These are phyloP conservation scores for Montifringilla adamsi DNA, from an alignment of 2,113 vertebrate genomes.

Conservation along the genomic window DNA sequence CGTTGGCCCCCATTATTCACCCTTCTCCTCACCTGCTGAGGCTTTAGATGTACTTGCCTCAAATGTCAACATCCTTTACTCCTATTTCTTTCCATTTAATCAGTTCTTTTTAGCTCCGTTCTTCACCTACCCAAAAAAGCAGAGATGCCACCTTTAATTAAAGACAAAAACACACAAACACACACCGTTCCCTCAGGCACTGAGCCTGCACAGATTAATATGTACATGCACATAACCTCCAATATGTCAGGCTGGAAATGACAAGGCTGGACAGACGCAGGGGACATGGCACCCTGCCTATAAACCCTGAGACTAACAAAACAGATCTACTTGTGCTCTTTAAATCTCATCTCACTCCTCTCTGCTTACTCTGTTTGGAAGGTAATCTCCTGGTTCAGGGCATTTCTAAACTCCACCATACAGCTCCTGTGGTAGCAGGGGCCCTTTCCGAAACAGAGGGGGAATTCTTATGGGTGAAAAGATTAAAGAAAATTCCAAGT, in stretches of 20 bases:
- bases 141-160: constrained; percentile 45
- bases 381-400: neutral
- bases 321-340: neutral
- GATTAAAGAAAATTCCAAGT: neutral
- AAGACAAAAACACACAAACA: constrained; percentile 29
- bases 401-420: neutral
- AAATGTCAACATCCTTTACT: neutral
- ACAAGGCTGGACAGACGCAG: constrained; percentile 3
- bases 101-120: neutral
- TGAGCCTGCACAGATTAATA: constrained; percentile 7
- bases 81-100: neutral
- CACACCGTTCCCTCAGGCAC: constrained; percentile 18
- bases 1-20: neutral
- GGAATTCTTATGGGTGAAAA: neutral
- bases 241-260: constrained; percentile 22
- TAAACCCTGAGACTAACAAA: neutral
- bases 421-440: neutral
- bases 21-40: neutral
- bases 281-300: neutral
- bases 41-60: neutral
- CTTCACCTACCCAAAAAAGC: neutral
- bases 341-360: neutral
- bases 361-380: neutral
- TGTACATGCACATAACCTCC: neutral
- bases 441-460: neutral